A percentile compares a stretch with the other conserved stretches of the same genome.
These are phyloP conservation scores for Melolontha melolontha DNA, from an alignment of 2,888 invertebrate genomes.

Conservation along the genomic window DNA sequence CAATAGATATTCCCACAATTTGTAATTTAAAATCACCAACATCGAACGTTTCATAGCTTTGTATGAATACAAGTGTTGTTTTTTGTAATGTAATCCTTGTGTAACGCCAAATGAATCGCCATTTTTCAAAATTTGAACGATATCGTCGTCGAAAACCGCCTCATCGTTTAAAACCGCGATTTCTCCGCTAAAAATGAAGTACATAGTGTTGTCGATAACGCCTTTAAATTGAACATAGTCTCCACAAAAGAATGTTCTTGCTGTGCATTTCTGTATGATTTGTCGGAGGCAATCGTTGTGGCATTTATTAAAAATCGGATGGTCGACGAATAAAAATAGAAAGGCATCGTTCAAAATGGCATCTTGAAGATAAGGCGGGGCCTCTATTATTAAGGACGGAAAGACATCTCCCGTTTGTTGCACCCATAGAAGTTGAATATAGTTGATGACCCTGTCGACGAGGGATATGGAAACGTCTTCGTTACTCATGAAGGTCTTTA, in stretches of 20 bases:
- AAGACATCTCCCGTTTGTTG: slow-evolving; percentile 24
- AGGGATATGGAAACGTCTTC: slow-evolving; percentile 40
- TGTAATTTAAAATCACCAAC: slow-evolving; percentile 38
- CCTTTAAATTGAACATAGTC: slow-evolving; percentile 44
- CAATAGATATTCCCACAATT: slow-evolving; percentile 44
- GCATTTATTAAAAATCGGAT: slow-evolving; percentile 44
- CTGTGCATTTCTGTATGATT: slow-evolving; percentile 29
- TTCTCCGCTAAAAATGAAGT: slow-evolving; percentile 46
- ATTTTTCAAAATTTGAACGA: slow-evolving; percentile 37
- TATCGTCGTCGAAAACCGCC: slow-evolving; percentile 37
- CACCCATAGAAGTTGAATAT: slow-evolving; percentile 37
- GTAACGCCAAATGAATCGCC: slow-evolving; percentile 46
- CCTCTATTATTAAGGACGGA: slow-evolving; percentile 36
- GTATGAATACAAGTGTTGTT: slow-evolving; percentile 43
- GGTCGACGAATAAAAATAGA: slow-evolving; percentile 36
- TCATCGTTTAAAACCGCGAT: slow-evolving; percentile 46
- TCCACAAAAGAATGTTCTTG: slow-evolving; percentile 39
- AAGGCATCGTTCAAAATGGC: slow-evolving; percentile 45
- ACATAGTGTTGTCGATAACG: slow-evolving; percentile 46
- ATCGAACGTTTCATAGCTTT: slow-evolving; percentile 28
- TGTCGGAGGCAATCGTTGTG: slow-evolving; percentile 47
- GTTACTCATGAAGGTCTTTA: slow-evolving; percentile 37
- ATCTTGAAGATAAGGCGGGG: slow-evolving; percentile 45
- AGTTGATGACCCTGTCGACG: slow-evolving; percentile 29
- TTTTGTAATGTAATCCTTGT: slow-evolving; percentile 41